Base-by-base conservation (phyloP, 2,888 invertebrate genomes). In the Coecobrya sp. region DNA sequence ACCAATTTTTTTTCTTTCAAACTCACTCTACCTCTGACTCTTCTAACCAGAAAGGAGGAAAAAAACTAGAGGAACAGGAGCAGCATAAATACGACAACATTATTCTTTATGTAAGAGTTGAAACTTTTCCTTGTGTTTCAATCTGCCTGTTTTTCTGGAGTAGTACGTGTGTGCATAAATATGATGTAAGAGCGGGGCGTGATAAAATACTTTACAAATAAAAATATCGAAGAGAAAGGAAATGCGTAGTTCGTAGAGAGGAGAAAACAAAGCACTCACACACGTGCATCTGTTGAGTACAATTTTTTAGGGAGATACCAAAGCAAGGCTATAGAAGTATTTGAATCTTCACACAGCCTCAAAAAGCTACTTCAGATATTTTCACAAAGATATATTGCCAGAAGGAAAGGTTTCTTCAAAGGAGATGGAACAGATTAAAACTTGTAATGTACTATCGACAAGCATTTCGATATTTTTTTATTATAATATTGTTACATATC, bases 271-370 rank as follows among this genome's bases (percentile, higher is more conserved):
- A 19, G 8, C 19, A 59, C 16, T 30, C 25, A 19, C 19, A 59
- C 16, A 68, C 25, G 68, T 16, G 68, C 30, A 30, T 65, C 65
- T 68, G 68, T 68, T 68, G 68, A 68, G 68, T 16, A 49, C 11
- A 49, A 49, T 36, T 2, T n/a, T n/a, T n/a, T 36, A 36, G 36
- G 36, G 36, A 36, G 36, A 36, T 7, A 36, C 36, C 2, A 4
- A 36, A 36, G 36, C 10, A 49, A 49, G 4, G 5, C 49, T 49
- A 10, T 49, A 49, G 49, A n/a, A n/a, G 49, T 49, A 49, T 49
- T 13, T 42, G 10, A n/a, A n/a, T n/a, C n/a, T n/a, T n/a, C n/a
- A n/a, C 36, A 36, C 36, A 7, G 7, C 7, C 36, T 36, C 7
- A 36, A 36, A 36, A 36, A 36, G n/a, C 36, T 36, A 7, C 36